Conservation (phyloP, 2,888 invertebrate genomes). For the Drosophila anceps region DNA sequence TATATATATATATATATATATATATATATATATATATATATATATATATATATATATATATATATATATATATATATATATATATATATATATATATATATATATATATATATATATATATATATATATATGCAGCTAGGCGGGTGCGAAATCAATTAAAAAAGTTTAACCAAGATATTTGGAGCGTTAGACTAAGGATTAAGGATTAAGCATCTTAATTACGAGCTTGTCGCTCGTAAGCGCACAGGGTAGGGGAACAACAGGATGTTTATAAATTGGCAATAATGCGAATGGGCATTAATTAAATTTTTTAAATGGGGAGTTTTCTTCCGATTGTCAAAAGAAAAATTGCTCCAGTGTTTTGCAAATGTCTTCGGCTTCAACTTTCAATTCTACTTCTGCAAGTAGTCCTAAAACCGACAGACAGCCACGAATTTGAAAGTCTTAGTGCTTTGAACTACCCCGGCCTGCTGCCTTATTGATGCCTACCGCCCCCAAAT, state of each 20-base stretch:
- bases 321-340: slow-evolving; percentile 6
- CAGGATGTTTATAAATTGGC: too few relatives aligned
- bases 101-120: slow-evolving; percentile 23
- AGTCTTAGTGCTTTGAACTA: slow-evolving; percentile 10
- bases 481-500: slow-evolving; percentile 21
- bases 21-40: slow-evolving; percentile 15
- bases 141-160: slow-evolving; percentile 71
- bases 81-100: slow-evolving; percentile 10
- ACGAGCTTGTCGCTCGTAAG: too few relatives aligned
- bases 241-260: too few relatives aligned
- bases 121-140: slow-evolving; percentile 18
- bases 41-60: slow-evolving; percentile 19
- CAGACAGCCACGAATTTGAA: slow-evolving; percentile 24
- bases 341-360: slow-evolving; percentile 37
- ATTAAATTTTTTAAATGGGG: slow-evolving; percentile 57
- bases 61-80: slow-evolving; percentile 14
- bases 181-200: slow-evolving; percentile 20
- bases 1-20: slow-evolving; percentile 16
- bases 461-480: slow-evolving; percentile 51
- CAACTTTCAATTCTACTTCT: background rate
- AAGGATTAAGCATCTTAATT: slow-evolving; percentile 66
- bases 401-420: background rate
- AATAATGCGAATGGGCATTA: slow-evolving; percentile 51
- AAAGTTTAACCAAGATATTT: slow-evolving; percentile 58
- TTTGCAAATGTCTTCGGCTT: slow-evolving; percentile 38